Evolutionary conservation across 2,113 vertebrate species (phyloP).

Genomic region (Crotalus horridus): DNA sequence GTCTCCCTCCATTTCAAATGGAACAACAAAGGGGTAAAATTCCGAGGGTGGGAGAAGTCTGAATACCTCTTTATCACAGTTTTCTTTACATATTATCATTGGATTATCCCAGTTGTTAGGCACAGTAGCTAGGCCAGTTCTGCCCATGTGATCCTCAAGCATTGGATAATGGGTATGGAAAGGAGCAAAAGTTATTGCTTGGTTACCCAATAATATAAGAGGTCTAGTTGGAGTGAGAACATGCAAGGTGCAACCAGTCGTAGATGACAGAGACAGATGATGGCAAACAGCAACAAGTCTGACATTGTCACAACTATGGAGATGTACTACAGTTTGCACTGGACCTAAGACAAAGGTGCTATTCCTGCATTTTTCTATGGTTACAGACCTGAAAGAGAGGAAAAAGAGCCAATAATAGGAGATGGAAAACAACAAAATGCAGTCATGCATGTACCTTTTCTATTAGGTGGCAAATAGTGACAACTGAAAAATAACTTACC

Average conservation of each 20-base stretch:
- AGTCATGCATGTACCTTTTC: neutral
- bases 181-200: slow-evolving; percentile 81
- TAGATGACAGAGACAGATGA: slow-evolving; percentile 78
- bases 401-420: neutral
- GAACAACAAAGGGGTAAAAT: slow-evolving; percentile 83
- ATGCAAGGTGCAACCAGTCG: slow-evolving; percentile 76
- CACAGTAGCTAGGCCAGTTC: slow-evolving; percentile 87
- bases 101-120: slow-evolving; percentile 90
- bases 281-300: slow-evolving; percentile 81
- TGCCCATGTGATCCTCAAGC: slow-evolving; percentile 96
- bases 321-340: slow-evolving; percentile 80
- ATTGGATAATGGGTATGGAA: slow-evolving; percentile 92
- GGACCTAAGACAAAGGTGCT: slow-evolving; percentile 90
- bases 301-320: slow-evolving; percentile 86
- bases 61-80: slow-evolving; percentile 64
- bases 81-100: slow-evolving; percentile 78
- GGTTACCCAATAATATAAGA: slow-evolving; percentile 86
- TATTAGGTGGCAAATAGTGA: neutral
- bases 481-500: slow-evolving; percentile 66
- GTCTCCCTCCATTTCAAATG: slow-evolving; percentile 94
- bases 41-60: slow-evolving; percentile 77
- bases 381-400: slow-evolving; percentile 78
- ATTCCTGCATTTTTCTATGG: slow-evolving; percentile 88
- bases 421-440: neutral
- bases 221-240: slow-evolving; percentile 84